Base-by-base conservation (phyloP, 2,113 vertebrate species). In the Bothrops jararaca region DNA sequence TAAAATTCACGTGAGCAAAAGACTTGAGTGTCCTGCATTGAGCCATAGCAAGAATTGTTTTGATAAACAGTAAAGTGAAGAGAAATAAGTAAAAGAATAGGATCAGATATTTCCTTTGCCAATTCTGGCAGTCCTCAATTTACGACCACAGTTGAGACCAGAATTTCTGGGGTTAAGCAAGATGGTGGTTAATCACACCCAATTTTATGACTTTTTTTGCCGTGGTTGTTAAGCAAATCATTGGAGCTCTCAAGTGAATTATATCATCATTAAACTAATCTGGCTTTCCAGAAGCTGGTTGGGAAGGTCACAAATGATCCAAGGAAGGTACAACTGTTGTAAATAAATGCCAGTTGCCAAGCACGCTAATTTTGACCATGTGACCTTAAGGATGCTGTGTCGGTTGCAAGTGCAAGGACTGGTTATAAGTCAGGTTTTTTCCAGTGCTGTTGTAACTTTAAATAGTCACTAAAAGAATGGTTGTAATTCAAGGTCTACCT, bases 1-100 rank as follows among this genome's bases (percentile, higher is more conserved):
- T 96, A 93, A 92, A 96, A 96, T 95, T 98, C 97, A 98, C 97
- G 98, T 98, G 97, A 97, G 96, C 91, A 96, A 98, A 98, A 98
- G 97, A 97, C 97, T 97, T 97, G 97, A 95, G 94, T 97, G 95
- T 97, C 96, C 94, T 96, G 95, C 95, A 93, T 94, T 94, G 97
- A 98, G 96, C 97, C 97, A 96, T 96, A 97, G 96, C 95, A 95
- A 93, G 96, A 95, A 97, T 97, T 97, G 97, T 96, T 97, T 98
- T 97, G 97, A 97, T 95, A 96, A 95, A 97, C 97, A 98, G 97
- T 97, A 97, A 97, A 97, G 97, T 97, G 96, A 97, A 97, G 96
- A 97, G 95, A 93, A 96, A 97, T 96, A 97, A 97, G 96, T 96
- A 97, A 97, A 88, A 98, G 94, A 97, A 97, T 96, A 96, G 97